Evolutionary conservation across 2,113 vertebrate species (phyloP).

Genomic region (Chlamydotis undulata): DNA sequence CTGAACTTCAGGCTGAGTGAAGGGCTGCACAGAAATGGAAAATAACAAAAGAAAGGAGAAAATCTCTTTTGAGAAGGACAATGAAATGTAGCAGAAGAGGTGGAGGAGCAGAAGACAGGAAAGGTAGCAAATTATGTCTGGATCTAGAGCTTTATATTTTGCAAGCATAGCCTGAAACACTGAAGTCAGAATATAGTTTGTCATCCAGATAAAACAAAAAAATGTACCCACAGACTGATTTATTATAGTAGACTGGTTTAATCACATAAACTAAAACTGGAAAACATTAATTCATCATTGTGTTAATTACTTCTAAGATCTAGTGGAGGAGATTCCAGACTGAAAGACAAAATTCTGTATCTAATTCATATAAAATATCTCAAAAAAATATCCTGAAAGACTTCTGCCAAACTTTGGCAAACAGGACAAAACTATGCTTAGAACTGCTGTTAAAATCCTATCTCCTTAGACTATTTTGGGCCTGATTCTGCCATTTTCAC

Average conservation of each 20-base stretch:
- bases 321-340: neutral
- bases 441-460: neutral
- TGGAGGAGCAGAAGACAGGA: neutral
- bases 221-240: neutral
- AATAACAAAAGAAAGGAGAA: slow-evolving; percentile 39
- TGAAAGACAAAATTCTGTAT: neutral
- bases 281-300: neutral
- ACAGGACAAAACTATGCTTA: neutral
- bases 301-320: neutral
- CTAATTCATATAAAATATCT: neutral
- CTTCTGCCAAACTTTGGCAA: neutral
- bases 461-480: neutral
- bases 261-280: neutral
- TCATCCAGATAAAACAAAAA: neutral
- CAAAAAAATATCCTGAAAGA: neutral
- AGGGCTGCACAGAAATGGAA: neutral
- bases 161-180: neutral
- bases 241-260: neutral
- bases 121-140: neutral
- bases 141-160: neutral
- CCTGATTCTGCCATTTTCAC: neutral
- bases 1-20: slow-evolving; percentile 49
- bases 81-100: neutral
- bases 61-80: neutral
- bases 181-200: neutral